phyloP scores from a whole-genome alignment of 2,888 invertebrate species.

The Pyrrhosoma nymphula region DNA sequence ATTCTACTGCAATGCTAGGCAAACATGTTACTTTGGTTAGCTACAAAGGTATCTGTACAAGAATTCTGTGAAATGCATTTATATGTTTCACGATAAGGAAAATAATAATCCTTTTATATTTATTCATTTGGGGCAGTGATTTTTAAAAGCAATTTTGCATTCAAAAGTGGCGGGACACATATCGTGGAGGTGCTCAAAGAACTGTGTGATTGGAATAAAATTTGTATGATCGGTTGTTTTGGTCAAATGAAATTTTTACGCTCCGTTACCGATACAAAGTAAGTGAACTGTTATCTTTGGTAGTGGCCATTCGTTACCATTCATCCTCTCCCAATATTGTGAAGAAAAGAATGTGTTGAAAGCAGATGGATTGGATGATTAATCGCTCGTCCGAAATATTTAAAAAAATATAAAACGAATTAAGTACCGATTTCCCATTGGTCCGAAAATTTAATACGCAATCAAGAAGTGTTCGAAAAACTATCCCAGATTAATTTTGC shows the following conservation, averaged over 20 bases:
- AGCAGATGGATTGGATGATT: not conserved
- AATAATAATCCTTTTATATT: too few relatives aligned
- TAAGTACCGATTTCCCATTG: not conserved
- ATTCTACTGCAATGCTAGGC: too few relatives aligned
- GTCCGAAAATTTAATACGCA: not conserved
- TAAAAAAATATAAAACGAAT: not conserved
- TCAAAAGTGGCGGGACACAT: too few relatives aligned
- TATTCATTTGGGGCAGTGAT: too few relatives aligned
- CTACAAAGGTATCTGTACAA: too few relatives aligned
- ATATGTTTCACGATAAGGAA: too few relatives aligned
- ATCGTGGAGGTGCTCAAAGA: not conserved
- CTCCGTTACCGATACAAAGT: too few relatives aligned
- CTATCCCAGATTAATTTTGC: not conserved
- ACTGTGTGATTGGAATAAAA: not conserved
- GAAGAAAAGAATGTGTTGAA: not conserved
- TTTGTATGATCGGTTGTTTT: not conserved
- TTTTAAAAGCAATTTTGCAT: too few relatives aligned
- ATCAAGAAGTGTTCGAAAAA: not conserved
- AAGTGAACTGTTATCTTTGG: too few relatives aligned
- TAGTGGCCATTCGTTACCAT: not conserved
- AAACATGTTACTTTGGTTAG: too few relatives aligned
- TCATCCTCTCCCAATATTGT: not conserved
- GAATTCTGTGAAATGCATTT: too few relatives aligned
- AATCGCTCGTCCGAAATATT: not conserved
- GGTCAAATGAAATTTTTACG: too few relatives aligned